phyloP scores from a whole-genome alignment of 2,797 vertebrate genomes.

The Bothrops alternatus region DNA sequence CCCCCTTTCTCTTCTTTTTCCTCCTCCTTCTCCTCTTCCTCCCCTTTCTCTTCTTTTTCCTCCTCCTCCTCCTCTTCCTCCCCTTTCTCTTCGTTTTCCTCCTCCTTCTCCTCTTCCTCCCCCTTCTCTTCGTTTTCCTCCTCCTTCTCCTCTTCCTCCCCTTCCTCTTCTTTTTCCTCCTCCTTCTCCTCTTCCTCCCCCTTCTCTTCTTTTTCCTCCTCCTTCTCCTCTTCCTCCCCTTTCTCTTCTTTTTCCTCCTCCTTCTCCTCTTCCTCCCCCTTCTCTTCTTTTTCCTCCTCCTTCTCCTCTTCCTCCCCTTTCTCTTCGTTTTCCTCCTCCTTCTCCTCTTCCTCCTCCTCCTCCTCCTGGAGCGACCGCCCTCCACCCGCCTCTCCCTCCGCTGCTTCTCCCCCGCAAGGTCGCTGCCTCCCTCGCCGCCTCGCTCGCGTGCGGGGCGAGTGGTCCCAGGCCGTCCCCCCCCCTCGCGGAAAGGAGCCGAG shows the following conservation, averaged over 20 bases:
- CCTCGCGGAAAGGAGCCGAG: not conserved
- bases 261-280: rapidly evolving
- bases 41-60: rapidly evolving
- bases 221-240: too few species aligned
- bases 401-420: not conserved
- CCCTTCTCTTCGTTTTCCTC: too few species aligned
- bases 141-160: rapidly evolving
- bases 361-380: constrained; percentile 10
- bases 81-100: rapidly evolving
- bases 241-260: rapidly evolving
- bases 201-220: rapidly evolving
- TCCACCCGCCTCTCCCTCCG: not conserved
- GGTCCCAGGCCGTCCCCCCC: not conserved
- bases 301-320: constrained; percentile 21
- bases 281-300: not conserved
- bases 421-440: not conserved
- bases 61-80: too few species aligned
- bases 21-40: too few species aligned
- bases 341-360: not conserved
- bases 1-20: constrained; percentile 14
- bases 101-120: too few species aligned
- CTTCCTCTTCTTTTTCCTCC: rapidly evolving
- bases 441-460: not conserved
- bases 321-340: rapidly evolving
- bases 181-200: rapidly evolving